Base-by-base conservation (phyloP, 2,797 vertebrate species). In the Gastrophryne carolinensis region DNA sequence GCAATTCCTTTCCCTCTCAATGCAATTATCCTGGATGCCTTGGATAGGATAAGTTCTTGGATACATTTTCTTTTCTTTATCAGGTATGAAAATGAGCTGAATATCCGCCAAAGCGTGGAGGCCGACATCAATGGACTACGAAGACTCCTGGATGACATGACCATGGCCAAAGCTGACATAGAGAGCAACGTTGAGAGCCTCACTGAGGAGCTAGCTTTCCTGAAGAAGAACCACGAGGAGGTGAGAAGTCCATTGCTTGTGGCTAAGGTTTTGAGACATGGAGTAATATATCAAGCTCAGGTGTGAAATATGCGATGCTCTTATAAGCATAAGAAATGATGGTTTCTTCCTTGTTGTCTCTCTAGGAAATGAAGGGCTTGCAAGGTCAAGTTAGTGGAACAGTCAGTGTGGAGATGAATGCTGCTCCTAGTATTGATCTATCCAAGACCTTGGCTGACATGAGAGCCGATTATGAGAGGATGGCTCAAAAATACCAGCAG, bases 381-480 rank as follows among this genome's bases (percentile, higher is more conserved):
- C 53, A 12, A 7, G 78, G 23, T 0, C 74, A 85, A 10, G 63
- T 79, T 19, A 49, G 82, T 0, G 89, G 91, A 44, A 91, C 85
- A 0, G 85, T 98, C 70, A 94, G 82, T 0, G 95, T 98, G 49
- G 93, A 95, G 52, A 84, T 98, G 62, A 93, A 97, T 0, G 95
- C 95, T 0, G 91, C 92, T 61, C 96, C 96, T 1, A 81, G 90
- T 56, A 73, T 79, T 65, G 89, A 97, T 74, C 90, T 98, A 5
- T 83, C 82, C 44, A 88, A 78, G 71, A 4, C 89, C 29, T 72
- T 99, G 89, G 90, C 92, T 0, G 95, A 96, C 2, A 93, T 98
- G 86, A 95, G 97, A 11, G n/a, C 83, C 78, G 92, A 96, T 73
- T 98, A 98, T 0, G 95, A 98, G 81, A 3, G 49, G 78, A 84